phyloP scores from a whole-genome alignment of 2,888 invertebrate genomes.

The Caenorhabditis japonica region DNA sequence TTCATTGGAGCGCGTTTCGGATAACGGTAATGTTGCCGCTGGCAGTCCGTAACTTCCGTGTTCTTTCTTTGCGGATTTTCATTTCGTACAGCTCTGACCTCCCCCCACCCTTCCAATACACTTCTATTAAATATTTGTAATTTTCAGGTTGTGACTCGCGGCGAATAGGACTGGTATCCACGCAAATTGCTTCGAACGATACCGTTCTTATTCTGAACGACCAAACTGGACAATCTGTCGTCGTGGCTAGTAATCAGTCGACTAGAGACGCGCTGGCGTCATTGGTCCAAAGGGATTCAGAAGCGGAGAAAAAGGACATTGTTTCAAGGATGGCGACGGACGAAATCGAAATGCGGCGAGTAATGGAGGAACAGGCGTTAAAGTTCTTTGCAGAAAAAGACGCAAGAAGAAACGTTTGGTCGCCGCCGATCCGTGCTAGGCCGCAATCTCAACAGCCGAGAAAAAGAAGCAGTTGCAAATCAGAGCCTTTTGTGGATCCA shows the following conservation, averaged over 20 bases:
- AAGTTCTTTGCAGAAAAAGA: neutral
- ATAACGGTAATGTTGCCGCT: too few species aligned
- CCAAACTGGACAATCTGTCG: conserved; percentile 25
- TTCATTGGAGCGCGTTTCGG: too few species aligned
- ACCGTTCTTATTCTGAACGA: conserved; percentile 27
- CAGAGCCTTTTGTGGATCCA: too few species aligned
- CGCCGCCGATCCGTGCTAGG: neutral
- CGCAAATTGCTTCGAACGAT: conserved; percentile 13
- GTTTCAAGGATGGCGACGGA: neutral
- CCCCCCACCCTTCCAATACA: too few species aligned
- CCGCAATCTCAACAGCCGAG: too few species aligned
- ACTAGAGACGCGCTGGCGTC: conserved; percentile 30
- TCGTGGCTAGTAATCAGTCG: conserved; percentile 27
- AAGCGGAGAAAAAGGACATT: conserved; percentile 10
- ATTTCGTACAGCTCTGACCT: too few species aligned
- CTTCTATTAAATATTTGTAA: too few species aligned
- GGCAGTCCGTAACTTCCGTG: neutral
- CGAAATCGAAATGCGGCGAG: neutral
- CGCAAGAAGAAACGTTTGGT: neutral
- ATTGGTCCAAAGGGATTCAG: conserved; percentile 12
- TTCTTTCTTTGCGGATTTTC: neutral
- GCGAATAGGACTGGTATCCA: neutral
- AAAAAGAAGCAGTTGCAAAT: too few species aligned
- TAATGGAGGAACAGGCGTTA: neutral
- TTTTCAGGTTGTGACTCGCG: conserved; percentile 14